Conservation (phyloP, 2,113 vertebrate species). For the Antechinus flavipes region DNA sequence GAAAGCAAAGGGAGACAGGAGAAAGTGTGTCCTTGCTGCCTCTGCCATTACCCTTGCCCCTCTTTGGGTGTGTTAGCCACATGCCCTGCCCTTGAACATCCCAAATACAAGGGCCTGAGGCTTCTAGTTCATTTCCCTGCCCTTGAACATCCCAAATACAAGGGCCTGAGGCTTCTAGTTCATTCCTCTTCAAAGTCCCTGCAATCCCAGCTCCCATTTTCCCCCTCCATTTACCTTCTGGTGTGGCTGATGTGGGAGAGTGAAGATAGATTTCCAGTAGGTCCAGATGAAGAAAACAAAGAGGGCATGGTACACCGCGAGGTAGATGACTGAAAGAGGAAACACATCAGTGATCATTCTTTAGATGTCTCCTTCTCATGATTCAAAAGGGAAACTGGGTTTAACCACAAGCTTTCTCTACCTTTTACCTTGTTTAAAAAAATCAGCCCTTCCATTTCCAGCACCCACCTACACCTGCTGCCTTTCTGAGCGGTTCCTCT, state of each 20-base stretch:
- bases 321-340: slow-evolving; percentile 90
- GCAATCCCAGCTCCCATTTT: background rate
- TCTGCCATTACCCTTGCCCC: background rate
- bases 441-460: background rate
- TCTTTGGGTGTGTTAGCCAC: background rate
- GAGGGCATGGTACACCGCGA: slow-evolving; percentile 94
- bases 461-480: background rate
- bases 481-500: background rate
- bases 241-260: slow-evolving; percentile 91
- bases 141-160: background rate
- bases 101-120: background rate
- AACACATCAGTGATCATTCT: slow-evolving; percentile 40
- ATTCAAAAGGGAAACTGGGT: slow-evolving; percentile 37
- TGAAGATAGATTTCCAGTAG: slow-evolving; percentile 98
- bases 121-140: background rate
- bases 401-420: slow-evolving; percentile 46
- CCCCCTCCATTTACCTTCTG: slow-evolving; percentile 92
- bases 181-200: background rate
- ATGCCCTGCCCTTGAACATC: background rate
- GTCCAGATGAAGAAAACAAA: slow-evolving; percentile 98
- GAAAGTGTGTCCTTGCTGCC: background rate
- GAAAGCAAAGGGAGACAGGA: too few relatives aligned
- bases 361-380: slow-evolving; percentile 31
- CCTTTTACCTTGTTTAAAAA: background rate
- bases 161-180: background rate